phyloP scores from a whole-genome alignment of 2,113 vertebrate species.

The Charadrius vociferus region DNA sequence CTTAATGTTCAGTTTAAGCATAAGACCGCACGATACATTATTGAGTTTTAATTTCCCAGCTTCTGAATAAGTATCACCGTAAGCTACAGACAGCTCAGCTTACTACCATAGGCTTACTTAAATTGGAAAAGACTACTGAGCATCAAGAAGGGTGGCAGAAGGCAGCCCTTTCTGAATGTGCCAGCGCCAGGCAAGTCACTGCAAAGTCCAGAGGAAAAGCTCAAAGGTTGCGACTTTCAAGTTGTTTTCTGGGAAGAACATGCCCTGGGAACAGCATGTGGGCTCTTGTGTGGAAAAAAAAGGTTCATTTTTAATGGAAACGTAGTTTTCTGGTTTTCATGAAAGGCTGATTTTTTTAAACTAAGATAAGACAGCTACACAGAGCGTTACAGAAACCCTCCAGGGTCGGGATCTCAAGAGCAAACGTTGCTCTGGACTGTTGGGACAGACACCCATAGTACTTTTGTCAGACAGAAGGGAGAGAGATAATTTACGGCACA shows the following conservation, averaged over 20 bases:
- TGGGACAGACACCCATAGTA: not conserved
- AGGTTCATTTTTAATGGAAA: not conserved
- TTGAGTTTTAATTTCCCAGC: not conserved
- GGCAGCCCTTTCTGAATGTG: not conserved
- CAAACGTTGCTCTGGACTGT: not conserved
- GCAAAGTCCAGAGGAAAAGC: not conserved
- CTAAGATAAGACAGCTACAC: rapidly evolving
- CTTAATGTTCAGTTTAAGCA: not conserved
- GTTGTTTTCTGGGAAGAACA: rapidly evolving
- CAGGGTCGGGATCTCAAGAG: not conserved
- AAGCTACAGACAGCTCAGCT: not conserved
- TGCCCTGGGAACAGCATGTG: not conserved
- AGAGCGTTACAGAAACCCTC: not conserved
- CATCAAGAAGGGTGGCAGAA: not conserved
- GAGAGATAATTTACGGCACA: not conserved
- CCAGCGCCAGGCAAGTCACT: not conserved
- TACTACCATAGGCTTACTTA: not conserved
- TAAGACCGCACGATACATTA: not conserved
- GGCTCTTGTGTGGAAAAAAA: not conserved
- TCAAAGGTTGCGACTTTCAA: not conserved
- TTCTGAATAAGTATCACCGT: not conserved
- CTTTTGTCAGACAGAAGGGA: not conserved
- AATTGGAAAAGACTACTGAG: not conserved
- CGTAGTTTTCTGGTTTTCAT: not conserved
- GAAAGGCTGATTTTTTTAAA: not conserved